Evolutionary conservation across 2,888 invertebrate species (phyloP), one percentile per base, ranked within the genome.

Genomic region (Ephialtes manifestator): DNA sequence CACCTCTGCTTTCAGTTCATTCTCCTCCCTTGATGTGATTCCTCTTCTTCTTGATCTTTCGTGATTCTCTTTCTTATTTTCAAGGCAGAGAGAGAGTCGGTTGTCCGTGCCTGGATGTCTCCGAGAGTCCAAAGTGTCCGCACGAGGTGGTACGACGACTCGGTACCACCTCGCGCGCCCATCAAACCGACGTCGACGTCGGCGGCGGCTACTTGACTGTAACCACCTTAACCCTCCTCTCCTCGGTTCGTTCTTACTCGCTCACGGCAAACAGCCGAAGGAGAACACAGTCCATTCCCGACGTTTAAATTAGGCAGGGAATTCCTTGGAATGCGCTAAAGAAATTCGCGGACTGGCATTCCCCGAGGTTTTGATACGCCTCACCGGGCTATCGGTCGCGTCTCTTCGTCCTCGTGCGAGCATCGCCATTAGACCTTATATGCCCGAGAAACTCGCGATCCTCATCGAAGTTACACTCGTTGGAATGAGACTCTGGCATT

Each of bases 261-360:
- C 15, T 76, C 89, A 10, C 89, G 88, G 72, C 60, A 60, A 39
- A 67, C n/a, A 80, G 60, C 65, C 84, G 85, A 89, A 88, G 15
- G 60, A 75, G 74, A 75, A 68, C 71, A 55, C 58, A 63, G 65
- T 48, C 35, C 71, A 65, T 68, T 89, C 88, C 89, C 89, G 87
- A 92, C 93, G 93, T 93, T 93, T 93, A 93, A 93, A 93, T 93
- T 93, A 93, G 92, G 91, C 92, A 90, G 91, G 90, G 91, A 93
- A 93, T 93, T 90, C 91, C 90, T 87, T 85, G 92, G 93, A 92
- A 93, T 93, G 90, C 92, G 87, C 88, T 89, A 89, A 93, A 93
- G 92, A 93, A 93, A 90, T 90, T 88, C 85, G 81, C 88, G 84
- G 89, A 85, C 88, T 88, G 89, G 89, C 90, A 93, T 93, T 93